phyloP scores from a whole-genome alignment of 2,888 invertebrate genomes.

The Cyclophora punctaria region DNA sequence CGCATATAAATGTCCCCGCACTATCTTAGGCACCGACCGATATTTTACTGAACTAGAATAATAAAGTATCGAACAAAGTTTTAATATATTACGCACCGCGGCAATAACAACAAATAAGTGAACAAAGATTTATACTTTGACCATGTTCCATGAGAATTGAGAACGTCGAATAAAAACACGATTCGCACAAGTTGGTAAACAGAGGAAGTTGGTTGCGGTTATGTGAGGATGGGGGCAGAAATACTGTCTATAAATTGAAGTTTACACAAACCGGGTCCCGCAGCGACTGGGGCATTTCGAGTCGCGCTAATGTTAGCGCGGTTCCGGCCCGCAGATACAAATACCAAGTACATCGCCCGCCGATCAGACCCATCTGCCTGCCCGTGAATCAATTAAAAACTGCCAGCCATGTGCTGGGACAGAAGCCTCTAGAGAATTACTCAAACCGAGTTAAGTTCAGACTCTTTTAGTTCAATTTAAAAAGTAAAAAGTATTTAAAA shows the following conservation, averaged over 20 bases:
- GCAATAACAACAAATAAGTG: no score
- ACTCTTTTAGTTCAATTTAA: no score
- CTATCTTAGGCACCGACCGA: no score
- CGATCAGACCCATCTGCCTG: slow-evolving; percentile 26
- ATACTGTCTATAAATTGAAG: slow-evolving; percentile 35
- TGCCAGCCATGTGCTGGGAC: slow-evolving; percentile 15
- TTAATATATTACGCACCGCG: no score
- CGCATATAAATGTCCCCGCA: neutral
- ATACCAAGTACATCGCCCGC: slow-evolving; percentile 2
- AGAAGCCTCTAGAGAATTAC: no score
- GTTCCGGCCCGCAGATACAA: neutral
- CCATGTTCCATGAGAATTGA: no score
- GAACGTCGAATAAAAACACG: no score
- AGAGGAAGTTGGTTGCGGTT: slow-evolving; percentile 27
- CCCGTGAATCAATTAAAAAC: slow-evolving; percentile 56
- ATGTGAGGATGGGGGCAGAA: slow-evolving; percentile 16
- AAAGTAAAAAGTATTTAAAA: no score
- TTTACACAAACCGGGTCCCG: slow-evolving; percentile 35
- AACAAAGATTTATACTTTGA: no score
- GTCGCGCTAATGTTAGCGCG: slow-evolving; percentile 18
- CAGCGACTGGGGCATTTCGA: slow-evolving; percentile 20
- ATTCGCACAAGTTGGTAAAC: no score
- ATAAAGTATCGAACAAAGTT: slow-evolving; percentile 6
- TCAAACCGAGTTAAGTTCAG: no score
- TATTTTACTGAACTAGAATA: slow-evolving; percentile 2